These are phyloP conservation scores for Caranx melampygus DNA, from an alignment of 2,113 vertebrate species.

Conservation along the genomic window DNA sequence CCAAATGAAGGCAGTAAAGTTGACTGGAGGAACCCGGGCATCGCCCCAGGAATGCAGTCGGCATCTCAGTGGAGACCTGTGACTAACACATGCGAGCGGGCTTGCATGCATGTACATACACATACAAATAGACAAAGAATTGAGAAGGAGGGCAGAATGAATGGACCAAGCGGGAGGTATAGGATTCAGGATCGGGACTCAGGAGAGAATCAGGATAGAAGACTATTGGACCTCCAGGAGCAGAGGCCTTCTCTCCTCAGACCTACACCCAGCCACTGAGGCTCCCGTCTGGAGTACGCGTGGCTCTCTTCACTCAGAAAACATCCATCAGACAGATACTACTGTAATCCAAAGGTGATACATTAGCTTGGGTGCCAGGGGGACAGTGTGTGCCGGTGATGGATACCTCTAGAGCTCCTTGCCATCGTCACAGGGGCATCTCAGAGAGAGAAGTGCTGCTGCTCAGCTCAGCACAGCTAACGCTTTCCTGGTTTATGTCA, in stretches of 20 bases:
- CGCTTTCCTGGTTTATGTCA: constrained; percentile 64
- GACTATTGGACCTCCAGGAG: constrained; percentile 76
- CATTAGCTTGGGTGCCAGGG: constrained; percentile 81
- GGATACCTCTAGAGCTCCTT: constrained; percentile 75
- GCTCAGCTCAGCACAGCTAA: constrained; percentile 55
- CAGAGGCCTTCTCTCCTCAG: constrained; percentile 63
- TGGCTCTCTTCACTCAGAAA: constrained; percentile 74
- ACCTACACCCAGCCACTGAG: constrained; percentile 65
- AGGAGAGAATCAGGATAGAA: constrained; percentile 48
- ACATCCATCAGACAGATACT: constrained; percentile 86
- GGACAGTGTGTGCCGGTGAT: constrained; percentile 76
- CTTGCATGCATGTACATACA: constrained; percentile 45
- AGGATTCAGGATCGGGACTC: constrained; percentile 41
- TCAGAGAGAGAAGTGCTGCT: constrained; percentile 52
- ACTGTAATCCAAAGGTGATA: constrained; percentile 85
- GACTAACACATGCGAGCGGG: constrained; percentile 74
- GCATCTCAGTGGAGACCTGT: constrained; percentile 75
- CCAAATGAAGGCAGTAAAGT: constrained; percentile 83
- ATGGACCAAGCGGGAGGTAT: constrained; percentile 54
- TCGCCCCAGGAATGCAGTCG: constrained; percentile 74
- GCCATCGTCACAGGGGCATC: constrained; percentile 69
- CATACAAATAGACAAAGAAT: constrained; percentile 59
- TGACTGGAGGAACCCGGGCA: constrained; percentile 77
- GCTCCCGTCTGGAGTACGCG: constrained; percentile 63
- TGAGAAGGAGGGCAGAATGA: constrained; percentile 51